These are phyloP conservation scores for Dynastes hyllus DNA, from an alignment of 2,888 invertebrate genomes.

Conservation along the genomic window DNA sequence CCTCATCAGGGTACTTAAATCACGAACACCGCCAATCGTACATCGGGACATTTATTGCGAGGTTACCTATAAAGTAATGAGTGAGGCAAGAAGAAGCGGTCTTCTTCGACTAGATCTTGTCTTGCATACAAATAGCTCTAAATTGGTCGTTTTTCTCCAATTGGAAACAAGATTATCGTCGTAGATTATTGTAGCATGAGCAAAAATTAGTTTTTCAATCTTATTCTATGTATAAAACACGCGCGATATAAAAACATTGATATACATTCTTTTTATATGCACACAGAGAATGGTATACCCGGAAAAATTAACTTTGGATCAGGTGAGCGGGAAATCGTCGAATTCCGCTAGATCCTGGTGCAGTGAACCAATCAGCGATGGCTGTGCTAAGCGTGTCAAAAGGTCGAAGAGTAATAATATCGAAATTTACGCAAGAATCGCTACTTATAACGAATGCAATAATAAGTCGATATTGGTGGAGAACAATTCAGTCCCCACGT, in stretches of 20 bases:
- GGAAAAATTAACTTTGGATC: slow-evolving; percentile 67
- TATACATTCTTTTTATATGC: too few species aligned
- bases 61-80: slow-evolving; percentile 50
- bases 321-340: slow-evolving; percentile 63
- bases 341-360: slow-evolving; percentile 66
- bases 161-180: neutral
- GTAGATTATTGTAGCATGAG: neutral
- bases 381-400: slow-evolving; percentile 58
- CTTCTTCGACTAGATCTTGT: slow-evolving; percentile 28
- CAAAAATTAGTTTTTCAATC: neutral
- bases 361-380: slow-evolving; percentile 64
- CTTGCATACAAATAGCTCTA: slow-evolving; percentile 33
- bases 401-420: slow-evolving; percentile 32
- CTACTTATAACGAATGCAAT: slow-evolving; percentile 50
- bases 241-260: too few species aligned
- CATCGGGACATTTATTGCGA: neutral
- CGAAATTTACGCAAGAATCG: slow-evolving; percentile 32
- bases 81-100: neutral
- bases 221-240: too few species aligned
- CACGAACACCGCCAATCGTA: slow-evolving; percentile 14
- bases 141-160: slow-evolving; percentile 4
- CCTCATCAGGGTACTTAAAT: neutral
- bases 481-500: slow-evolving; percentile 51
- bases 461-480: slow-evolving; percentile 53
- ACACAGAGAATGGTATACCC: slow-evolving; percentile 70